Conservation (phyloP, 2,888 invertebrate genomes). For the Blera fallax region DNA sequence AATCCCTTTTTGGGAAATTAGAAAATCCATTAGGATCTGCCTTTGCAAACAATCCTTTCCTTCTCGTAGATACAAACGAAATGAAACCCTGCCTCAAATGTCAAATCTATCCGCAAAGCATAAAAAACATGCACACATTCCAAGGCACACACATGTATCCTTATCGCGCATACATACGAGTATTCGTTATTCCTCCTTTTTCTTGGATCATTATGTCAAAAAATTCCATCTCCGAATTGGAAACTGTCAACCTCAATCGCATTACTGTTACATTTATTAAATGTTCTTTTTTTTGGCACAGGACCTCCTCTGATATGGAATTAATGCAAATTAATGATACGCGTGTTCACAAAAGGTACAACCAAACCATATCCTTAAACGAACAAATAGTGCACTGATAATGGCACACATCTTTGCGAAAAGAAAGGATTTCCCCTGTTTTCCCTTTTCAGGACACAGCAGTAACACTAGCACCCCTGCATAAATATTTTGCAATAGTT, state of each 20-base stretch:
- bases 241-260: conserved; percentile 73
- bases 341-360: conserved; percentile 65
- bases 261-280: conserved; percentile 69
- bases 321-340: conserved; percentile 82
- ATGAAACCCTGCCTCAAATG: conserved; percentile 54
- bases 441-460: neutral
- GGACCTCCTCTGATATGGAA: conserved; percentile 80
- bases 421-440: conserved; percentile 6
- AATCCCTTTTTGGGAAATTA: conserved; percentile 56
- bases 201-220: conserved; percentile 69
- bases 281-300: conserved; percentile 55
- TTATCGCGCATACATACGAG: conserved; percentile 22
- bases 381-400: conserved; percentile 61
- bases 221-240: conserved; percentile 69
- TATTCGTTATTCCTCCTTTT: conserved; percentile 26
- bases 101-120: conserved; percentile 49
- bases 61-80: conserved; percentile 54
- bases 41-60: conserved; percentile 78
- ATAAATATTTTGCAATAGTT: conserved; percentile 69
- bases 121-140: conserved; percentile 22
- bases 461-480: conserved; percentile 61
- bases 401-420: conserved; percentile 30
- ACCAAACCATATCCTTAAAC: conserved; percentile 43
- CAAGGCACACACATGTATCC: conserved; percentile 20
- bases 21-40: conserved; percentile 65